Evolutionary conservation across 1,140 invertebrate genomes (phyloP), one percentile per base, ranked within the genome.

Genomic region (Cataglyphis hispanica): DNA sequence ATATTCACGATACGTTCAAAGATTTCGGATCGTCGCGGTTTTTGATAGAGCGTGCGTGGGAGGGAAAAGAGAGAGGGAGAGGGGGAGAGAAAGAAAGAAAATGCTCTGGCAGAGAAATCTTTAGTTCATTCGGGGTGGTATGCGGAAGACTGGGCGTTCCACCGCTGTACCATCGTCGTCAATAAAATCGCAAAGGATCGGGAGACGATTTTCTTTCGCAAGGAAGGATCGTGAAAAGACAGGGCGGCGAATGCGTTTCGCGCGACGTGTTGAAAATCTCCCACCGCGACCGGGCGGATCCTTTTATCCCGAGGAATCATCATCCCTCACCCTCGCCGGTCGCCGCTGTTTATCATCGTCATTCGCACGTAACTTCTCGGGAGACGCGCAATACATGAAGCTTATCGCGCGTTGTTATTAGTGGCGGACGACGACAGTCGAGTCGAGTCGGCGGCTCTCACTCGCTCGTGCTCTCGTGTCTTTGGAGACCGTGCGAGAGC

Each of bases 91-190:
- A 25, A 74, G 83, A 85, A 53, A 37, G 61, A 84, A 56, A 27
- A 10, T 2, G 19, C 43, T n/a, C n/a, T n/a, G 50, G 64, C 13
- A 10, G 31, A 81, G 80, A 50, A 50, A 87, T 89, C 88, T 87
- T 91, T 63, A 90, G 81, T 85, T 91, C 85, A 89, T 86, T 91
- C 86, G 70, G 75, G 78, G 88, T 84, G 86, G 31, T 85, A 86
- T 80, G 72, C 70, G 75, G 75, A 88, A 86, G 90, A 88, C 88
- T 86, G 80, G 67, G 69, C 76, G 80, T 90, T 85, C 46, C 74
- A 72, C 63, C 78, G 77, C 70, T 61, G 69, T 69, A 74, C 76
- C 69, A 66, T 87, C 75, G 75, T 60, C 50, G 75, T 60, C 50
- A 50, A 63, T 87, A 85, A 86, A 66, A 66, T 77, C 13, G 61